These are phyloP conservation scores for Apis dorsata DNA, from an alignment of 1,140 invertebrate species.

Conservation along the genomic window DNA sequence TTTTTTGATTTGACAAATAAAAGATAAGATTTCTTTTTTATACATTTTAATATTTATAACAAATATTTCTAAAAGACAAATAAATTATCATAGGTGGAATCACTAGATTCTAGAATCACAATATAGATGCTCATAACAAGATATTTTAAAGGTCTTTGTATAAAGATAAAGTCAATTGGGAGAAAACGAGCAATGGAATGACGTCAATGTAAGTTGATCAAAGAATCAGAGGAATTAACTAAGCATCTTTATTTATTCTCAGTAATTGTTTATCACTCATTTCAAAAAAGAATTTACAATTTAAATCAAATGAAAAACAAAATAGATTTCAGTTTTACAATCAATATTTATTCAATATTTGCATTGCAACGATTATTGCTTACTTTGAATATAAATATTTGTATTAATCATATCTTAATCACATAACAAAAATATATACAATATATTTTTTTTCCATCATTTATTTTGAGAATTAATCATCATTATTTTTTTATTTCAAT, in stretches of 20 bases:
- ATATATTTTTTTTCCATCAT: background rate
- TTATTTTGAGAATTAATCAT: background rate
- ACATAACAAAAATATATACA: background rate
- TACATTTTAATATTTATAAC: background rate
- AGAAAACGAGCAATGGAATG: constrained; percentile 36
- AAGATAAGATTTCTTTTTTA: too few species aligned
- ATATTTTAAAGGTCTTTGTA: constrained; percentile 39
- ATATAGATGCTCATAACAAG: background rate
- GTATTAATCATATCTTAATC: background rate
- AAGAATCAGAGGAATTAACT: background rate
- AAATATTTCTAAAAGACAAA: background rate
- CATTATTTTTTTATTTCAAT: background rate
- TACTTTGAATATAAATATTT: constrained; percentile 22
- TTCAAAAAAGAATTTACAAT: background rate
- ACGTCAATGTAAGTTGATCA: constrained; percentile 30
- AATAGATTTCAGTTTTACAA: background rate
- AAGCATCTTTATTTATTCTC: background rate
- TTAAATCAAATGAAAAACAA: background rate
- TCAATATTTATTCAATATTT: constrained; percentile 30
- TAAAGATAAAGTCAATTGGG: constrained; percentile 55
- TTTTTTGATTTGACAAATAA: too few species aligned
- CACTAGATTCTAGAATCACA: background rate
- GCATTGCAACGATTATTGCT: constrained; percentile 22
- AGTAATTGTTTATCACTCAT: background rate
- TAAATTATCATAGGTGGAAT: background rate